Evolutionary conservation across 2,888 invertebrate species (phyloP).

Genomic region (Coenonympha arcania): DNA sequence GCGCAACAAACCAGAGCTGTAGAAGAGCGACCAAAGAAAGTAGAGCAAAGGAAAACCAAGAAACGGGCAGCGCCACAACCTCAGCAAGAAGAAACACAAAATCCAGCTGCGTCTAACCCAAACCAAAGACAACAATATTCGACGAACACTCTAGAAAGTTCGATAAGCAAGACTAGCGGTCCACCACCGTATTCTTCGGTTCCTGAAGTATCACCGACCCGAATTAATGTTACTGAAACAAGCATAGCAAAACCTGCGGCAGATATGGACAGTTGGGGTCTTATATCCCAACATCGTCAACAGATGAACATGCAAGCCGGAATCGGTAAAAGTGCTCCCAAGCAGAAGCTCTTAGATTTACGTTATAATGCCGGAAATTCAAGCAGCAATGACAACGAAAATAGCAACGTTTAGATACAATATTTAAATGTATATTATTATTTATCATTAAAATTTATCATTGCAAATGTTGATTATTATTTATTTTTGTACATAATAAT

Average conservation of each 20-base stretch:
- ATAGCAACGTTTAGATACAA: not conserved
- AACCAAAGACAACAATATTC: conserved; percentile 32
- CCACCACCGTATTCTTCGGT: conserved; percentile 53
- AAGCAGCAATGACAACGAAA: not conserved
- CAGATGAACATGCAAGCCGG: conserved; percentile 44
- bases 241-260: conserved; percentile 48
- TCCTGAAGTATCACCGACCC: conserved; percentile 32
- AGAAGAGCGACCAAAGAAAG: conserved; percentile 23
- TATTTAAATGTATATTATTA: not conserved
- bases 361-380: conserved; percentile 42
- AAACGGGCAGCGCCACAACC: conserved; percentile 15
- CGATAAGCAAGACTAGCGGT: conserved; percentile 56
- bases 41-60: conserved; percentile 20
- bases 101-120: conserved; percentile 13
- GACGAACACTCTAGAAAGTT: conserved; percentile 59
- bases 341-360: conserved; percentile 49
- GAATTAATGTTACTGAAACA: conserved; percentile 40
- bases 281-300: conserved; percentile 70
- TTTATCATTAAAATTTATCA: no score
- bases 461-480: no score
- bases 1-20: conserved; percentile 28
- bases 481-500: no score
- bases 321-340: conserved; percentile 23
- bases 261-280: conserved; percentile 61
- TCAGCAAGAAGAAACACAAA: conserved; percentile 1